Evolutionary conservation across 2,113 vertebrate species (phyloP), one percentile per base, ranked within the genome.

Genomic region (Thomomys bottae): DNA sequence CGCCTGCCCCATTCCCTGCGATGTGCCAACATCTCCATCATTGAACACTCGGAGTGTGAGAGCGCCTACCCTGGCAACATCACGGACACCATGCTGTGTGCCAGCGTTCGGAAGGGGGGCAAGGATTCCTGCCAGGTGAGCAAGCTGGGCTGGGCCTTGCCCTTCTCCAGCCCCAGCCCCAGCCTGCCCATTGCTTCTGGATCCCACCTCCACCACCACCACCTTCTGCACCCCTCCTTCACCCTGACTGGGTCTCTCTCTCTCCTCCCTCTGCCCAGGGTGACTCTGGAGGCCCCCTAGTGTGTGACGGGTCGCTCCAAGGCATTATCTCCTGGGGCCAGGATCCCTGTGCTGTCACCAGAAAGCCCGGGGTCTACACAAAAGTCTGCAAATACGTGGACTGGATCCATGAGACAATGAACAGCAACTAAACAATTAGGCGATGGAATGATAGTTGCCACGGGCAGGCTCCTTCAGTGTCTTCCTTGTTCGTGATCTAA

Each of bases 301-400:
- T 98, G 61, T 98, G 97, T 93, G 96, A 98, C 0, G 96, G 96
- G 3, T 71, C 97, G 45, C 98, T 93, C 8, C 98, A 98, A 70
- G 98, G 98, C 40, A 98, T 99, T 93, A 98, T 98, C 2, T 99
- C 98, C 64, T 99, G 98, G 71, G 98, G 98, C 17, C 98, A 97
- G 94, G 98, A 98, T 76, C 96, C 96, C 0, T 99, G 98, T 79
- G 98, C 98, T 0, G 96, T 98, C 38, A 20, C 93, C 3, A 97
- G 45, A 66, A 98, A 98, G 93, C 98, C 98, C 3, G 98, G 98
- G 3, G 96, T 99, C 79, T 99, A 99, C 95, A 99, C 98, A 0
- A 97, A 98, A 83, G 97, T 99, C 96, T 98, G 98, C 90, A 98
- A 98, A 77, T 99, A 98, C 57, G 96, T 98, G 1, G 63, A 93